A percentile compares a stretch with the other conserved stretches of the same genome.
phyloP scores from a whole-genome alignment of 2,888 invertebrate genomes.

The Cylloceria caligata region DNA sequence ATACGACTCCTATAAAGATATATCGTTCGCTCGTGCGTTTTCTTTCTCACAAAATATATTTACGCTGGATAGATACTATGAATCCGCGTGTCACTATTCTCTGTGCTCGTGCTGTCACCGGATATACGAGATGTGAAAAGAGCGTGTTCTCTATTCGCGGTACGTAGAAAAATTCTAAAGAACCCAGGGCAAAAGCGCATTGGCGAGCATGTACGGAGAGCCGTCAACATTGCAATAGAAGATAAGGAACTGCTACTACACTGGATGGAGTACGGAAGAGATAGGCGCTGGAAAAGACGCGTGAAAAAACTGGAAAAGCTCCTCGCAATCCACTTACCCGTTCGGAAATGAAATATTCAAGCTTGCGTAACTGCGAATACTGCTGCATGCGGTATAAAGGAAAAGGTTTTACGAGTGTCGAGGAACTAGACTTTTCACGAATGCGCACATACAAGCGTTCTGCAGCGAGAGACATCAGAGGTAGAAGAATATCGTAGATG shows the following conservation, averaged over 20 bases:
- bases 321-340: conserved; percentile 26
- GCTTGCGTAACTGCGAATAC: conserved; percentile 11
- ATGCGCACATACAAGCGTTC: neutral
- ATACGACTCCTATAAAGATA: neutral
- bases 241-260: neutral
- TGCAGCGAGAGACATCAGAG: neutral
- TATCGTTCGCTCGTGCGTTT: neutral
- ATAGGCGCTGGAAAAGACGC: conserved; percentile 12
- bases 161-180: conserved; percentile 25
- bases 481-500: conserved; percentile 26
- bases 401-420: neutral
- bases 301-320: conserved; percentile 18
- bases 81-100: neutral
- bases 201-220: neutral
- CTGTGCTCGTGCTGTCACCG: neutral
- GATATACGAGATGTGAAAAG: conserved; percentile 18
- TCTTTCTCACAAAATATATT: neutral
- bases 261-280: neutral
- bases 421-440: neutral
- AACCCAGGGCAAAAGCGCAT: conserved; percentile 25
- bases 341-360: conserved; percentile 48
- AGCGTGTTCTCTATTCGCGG: neutral
- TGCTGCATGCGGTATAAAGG: neutral
- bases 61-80: neutral
- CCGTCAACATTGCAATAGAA: neutral